Evolutionary conservation across 2,113 vertebrate species (phyloP).

Genomic region (Dasypus novemcinctus): DNA sequence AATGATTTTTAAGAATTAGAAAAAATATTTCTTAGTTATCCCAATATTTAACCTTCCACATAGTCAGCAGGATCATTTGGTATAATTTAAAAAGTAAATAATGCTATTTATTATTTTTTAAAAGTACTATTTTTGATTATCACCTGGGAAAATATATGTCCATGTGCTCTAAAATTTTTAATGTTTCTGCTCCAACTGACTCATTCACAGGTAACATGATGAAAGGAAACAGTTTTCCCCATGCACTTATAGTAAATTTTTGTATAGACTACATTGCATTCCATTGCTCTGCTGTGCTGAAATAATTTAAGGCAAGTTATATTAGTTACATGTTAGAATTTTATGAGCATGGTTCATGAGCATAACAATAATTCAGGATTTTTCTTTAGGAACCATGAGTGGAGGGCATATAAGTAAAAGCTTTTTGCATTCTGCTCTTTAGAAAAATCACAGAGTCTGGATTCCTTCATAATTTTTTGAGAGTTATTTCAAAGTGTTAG

Average conservation of each 20-base stretch:
- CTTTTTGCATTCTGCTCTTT: background rate
- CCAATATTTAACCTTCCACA: background rate
- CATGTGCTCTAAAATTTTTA: conserved; percentile 2
- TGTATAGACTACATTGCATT: background rate
- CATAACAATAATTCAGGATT: conserved; percentile 17
- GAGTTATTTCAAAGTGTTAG: background rate
- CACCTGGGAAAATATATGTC: background rate
- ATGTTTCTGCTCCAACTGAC: background rate
- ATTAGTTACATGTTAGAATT: background rate
- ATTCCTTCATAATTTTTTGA: background rate
- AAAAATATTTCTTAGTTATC: background rate
- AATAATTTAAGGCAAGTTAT: conserved; percentile 45
- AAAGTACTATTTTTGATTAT: background rate
- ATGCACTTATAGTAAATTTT: background rate
- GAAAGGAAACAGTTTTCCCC: background rate
- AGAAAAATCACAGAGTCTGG: conserved; percentile 8
- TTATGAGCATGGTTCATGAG: background rate
- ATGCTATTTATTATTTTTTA: background rate
- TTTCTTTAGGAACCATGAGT: conserved; percentile 24
- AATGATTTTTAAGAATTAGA: background rate
- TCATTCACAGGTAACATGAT: background rate
- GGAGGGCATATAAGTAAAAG: background rate
- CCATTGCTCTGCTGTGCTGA: conserved; percentile 17
- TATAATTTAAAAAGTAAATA: background rate
- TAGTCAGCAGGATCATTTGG: background rate